Evolutionary conservation across 2,797 vertebrate genomes (phyloP), one percentile per base, ranked within the genome.

Genomic region (Mallotus villosus): DNA sequence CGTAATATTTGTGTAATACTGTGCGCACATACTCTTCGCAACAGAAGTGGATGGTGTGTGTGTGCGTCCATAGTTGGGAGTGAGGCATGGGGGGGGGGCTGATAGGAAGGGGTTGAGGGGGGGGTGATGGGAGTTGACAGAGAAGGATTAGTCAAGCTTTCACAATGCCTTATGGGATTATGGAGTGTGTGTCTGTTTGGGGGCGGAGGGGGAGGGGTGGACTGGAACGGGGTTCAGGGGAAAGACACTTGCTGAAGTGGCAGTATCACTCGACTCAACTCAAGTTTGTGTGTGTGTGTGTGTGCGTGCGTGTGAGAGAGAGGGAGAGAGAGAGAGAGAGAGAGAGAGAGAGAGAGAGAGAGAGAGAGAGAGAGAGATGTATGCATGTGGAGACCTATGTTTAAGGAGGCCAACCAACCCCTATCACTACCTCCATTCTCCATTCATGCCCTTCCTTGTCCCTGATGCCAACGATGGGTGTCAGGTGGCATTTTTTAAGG

Each of bases 121-220:
- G 14, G n/a, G 6, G 22, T 21, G 59, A 34, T 29, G n/a, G 11
- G n/a, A n/a, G 32, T n/a, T 64, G 49, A 68, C 51, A 37, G 34
- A 21, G 41, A 62, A 6, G 67, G 73, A 75, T 78, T 63, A 67
- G 71, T 74, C 71, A 74, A 27, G 32, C 12, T 67, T 67, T 74
- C 71, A 71, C 72, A 62, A 62, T 67, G 64, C 37, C 49, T 34
- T 49, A n/a, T 16, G 24, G 72, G 68, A 71, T 78, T 71, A 71
- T 7, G 24, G 5, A 16, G 55, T 59, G 19, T 2, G 62, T n/a
- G 62, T n/a, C 5, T 19, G 32, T 19, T 17, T n/a, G 62, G 16
- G 3, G 16, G 19, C 2, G 62, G 29, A 27, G 12, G 61, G 59
- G 17, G 32, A 22, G 57, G n/a, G 16, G 55, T 12, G 41, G 41